Evolutionary conservation across 2,797 vertebrate species (phyloP), one percentile per base, ranked within the genome.

Genomic region (Darevskia mixta): DNA sequence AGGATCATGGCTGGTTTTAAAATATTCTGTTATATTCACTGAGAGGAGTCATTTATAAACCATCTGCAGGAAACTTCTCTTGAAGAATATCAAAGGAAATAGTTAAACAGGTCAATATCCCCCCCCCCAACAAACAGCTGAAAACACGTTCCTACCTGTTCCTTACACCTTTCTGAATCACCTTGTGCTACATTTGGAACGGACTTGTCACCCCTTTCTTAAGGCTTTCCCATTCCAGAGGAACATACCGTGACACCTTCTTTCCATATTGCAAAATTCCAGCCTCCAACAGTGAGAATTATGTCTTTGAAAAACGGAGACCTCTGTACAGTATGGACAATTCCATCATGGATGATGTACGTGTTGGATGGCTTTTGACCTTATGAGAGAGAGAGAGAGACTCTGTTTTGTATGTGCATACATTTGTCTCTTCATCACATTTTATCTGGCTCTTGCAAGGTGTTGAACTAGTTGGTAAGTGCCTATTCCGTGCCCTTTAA

Each of bases 221-320:
- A 11, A n/a, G 45, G n/a, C 29, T 69, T 79, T 72, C 49, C 43
- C 8, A n/a, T 73, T 49, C 90, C 58, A 43, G 35, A 89, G 25
- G 66, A 85, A 97, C 97, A 97, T 97, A 99, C 99, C 95, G 93
- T 96, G 81, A 98, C 89, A 25, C 96, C 97, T 95, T 99, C 99
- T 92, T 97, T 98, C 98, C 98, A 99, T 95, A 99, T 97, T 93
- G 98, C 98, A 91, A 99, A 97, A 58, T 97, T 98, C 97, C 94
- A 98, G 32, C 97, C 97, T 81, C 98, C 98, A 1, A 97, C 76
- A 0, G 97, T 98, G 92, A 99, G 97, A 93, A 99, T 38, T 69
- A 99, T 96, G 92, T 99, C 98, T 78, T 97, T 97, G 90, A 98
- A 98, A 95, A 99, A 99, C 0, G 98, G 98, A 3, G 98, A 99